Base-by-base conservation (phyloP, 2,797 vertebrate species). In the Xiphorhynchus erythropygius region DNA sequence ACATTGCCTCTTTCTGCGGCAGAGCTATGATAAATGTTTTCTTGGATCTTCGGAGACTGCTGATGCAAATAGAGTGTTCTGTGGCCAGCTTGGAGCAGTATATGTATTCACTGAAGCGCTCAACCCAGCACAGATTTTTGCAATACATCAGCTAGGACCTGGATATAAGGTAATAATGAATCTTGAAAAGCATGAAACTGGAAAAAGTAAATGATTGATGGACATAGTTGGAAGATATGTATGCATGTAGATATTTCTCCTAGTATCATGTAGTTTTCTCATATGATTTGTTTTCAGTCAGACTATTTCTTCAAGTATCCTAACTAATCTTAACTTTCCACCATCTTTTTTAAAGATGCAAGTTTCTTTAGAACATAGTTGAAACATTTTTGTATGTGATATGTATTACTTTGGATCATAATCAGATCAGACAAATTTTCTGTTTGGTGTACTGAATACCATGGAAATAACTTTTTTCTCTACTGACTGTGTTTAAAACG, bases 1-100 rank as follows among this genome's bases (percentile, higher is more conserved):
- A 93, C 52, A 56, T 89, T 84, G 74, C 89, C 80, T 95, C 74
- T 96, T 96, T 95, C 74, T 97, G 39, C 94, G 94, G 80, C 96
- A 99, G 99, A 99, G 98, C 95, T 99, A 99, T 96, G 99, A 99
- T 98, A 99, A 99, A 98, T 99, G 99, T 98, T 99, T 99, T 98
- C 98, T 99, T 89, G 99, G 99, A 80, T 99, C 99, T 93, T 99
- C 99, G 22, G 99, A 99, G 98, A 99, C 99, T 44, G 99, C 99
- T 22, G 99, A 99, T 86, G 99, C 99, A 81, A 99, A 99, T 95
- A 97, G 99, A 97, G 99, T 99, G 22, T 99, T 99, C 97, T 99
- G 99, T 69, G 99, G 99, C 84, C 99, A 99, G 93, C 99, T 99
- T 44, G 99, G 99, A 97, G 99, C 99, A 9, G 99, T 99, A 33